phyloP scores from a whole-genome alignment of 2,797 vertebrate species.

The Acridotheres tristis region DNA sequence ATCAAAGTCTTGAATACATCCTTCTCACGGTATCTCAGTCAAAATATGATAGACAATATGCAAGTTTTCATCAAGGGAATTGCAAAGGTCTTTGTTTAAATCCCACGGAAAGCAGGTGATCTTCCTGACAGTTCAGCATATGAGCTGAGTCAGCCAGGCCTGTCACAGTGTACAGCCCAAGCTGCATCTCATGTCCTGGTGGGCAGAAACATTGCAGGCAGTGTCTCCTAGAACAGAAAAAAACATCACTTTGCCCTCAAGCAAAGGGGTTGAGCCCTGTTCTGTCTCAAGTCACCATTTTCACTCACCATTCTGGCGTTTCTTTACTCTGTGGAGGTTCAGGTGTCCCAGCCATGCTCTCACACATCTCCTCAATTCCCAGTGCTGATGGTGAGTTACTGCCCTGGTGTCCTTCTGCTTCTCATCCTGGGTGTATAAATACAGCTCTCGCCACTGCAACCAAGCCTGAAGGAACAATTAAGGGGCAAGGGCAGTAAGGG shows the following conservation, averaged over 20 bases:
- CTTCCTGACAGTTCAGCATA: not conserved
- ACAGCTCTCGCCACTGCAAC: conserved; percentile 81
- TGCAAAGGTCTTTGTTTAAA: not conserved
- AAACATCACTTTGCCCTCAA: not conserved
- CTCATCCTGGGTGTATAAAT: conserved; percentile 54
- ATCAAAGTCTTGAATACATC: not conserved
- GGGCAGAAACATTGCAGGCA: not conserved
- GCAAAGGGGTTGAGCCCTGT: not conserved
- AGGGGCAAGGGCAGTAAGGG: not conserved
- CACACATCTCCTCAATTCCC: conserved; percentile 72
- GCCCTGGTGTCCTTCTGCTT: conserved; percentile 75
- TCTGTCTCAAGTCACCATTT: conserved; percentile 27
- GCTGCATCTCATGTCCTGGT: not conserved
- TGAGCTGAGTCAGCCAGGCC: not conserved
- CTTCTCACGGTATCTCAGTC: not conserved
- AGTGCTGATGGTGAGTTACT: conserved; percentile 51
- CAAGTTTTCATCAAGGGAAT: not conserved
- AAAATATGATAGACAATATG: not conserved
- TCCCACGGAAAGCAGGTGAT: not conserved
- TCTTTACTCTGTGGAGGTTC: conserved; percentile 71
- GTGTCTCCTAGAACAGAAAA: not conserved
- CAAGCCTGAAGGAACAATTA: conserved; percentile 77
- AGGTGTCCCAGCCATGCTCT: conserved; percentile 77
- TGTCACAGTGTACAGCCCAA: not conserved
- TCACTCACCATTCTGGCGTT: conserved; percentile 63